Percentiles rank a stretch among this genome's conserved stretches.
Evolutionary conservation across 2,113 vertebrate genomes (phyloP).

Genomic region (Lanius collurio): DNA sequence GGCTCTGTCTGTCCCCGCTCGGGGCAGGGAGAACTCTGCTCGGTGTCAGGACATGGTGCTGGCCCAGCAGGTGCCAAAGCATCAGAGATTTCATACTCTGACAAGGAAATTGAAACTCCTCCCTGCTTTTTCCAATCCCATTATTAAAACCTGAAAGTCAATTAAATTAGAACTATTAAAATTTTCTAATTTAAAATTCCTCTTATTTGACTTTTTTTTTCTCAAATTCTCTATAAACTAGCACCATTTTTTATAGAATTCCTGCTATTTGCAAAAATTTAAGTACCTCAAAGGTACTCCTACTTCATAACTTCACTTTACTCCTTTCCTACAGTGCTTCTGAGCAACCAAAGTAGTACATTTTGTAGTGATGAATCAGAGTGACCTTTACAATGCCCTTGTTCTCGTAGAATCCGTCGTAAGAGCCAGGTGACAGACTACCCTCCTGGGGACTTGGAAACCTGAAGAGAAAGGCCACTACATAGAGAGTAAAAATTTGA

Average conservation of each 20-base stretch:
- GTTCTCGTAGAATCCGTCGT: fast-evolving
- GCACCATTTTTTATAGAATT: neutral
- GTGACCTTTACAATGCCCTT: neutral
- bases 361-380: neutral
- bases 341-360: neutral
- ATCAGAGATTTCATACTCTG: neutral
- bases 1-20: no score
- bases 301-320: neutral
- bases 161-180: neutral
- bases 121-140: neutral
- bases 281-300: neutral
- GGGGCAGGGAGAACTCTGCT: no score
- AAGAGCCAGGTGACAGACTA: neutral
- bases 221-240: neutral
- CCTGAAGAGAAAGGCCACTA: neutral
- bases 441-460: neutral
- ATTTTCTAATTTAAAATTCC: neutral
- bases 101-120: neutral
- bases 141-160: neutral
- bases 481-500: neutral
- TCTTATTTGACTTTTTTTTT: neutral
- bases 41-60: no score
- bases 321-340: neutral
- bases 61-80: no score
- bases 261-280: neutral